A percentile compares a stretch with the other conserved stretches of the same genome.
These are phyloP conservation scores for Sminthurinus aureus DNA, from an alignment of 2,888 invertebrate species.

Conservation along the genomic window DNA sequence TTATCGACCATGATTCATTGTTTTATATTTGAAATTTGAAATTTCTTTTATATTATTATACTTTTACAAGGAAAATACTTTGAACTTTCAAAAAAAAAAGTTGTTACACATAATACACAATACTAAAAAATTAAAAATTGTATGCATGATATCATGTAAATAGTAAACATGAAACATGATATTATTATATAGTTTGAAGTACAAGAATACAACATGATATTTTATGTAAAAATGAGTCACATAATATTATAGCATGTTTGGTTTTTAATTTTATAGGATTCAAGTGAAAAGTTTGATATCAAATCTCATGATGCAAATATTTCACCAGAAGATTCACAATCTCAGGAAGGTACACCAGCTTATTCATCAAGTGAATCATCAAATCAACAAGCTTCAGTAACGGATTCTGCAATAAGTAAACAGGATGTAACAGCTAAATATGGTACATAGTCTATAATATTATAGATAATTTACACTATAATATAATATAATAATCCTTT, in stretches of 20 bases:
- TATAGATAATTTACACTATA: not conserved
- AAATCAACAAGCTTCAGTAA: not conserved
- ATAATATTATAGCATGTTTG: conserved; percentile 4
- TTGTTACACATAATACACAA: not conserved
- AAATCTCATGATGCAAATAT: not conserved
- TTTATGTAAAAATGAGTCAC: not conserved
- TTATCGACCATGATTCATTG: too few relatives aligned
- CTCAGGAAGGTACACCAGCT: not conserved
- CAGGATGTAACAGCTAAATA: not conserved
- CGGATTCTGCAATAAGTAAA: not conserved
- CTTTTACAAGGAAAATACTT: not conserved
- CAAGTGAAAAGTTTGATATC: conserved; percentile 10
- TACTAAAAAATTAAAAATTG: not conserved
- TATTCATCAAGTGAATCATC: conserved; percentile 17
- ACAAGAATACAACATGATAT: too few relatives aligned
- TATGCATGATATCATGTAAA: too few relatives aligned
- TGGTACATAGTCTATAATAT: not conserved
- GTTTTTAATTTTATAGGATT: conserved; percentile 27
- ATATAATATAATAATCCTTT: not conserved
- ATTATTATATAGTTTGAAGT: too few relatives aligned
- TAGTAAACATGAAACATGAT: too few relatives aligned
- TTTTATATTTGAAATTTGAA: not conserved
- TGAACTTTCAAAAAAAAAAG: not conserved
- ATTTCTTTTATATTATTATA: not conserved
- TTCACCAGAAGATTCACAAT: not conserved